Conservation (phyloP, 2,888 invertebrate species). For the Dicycla oo region DNA sequence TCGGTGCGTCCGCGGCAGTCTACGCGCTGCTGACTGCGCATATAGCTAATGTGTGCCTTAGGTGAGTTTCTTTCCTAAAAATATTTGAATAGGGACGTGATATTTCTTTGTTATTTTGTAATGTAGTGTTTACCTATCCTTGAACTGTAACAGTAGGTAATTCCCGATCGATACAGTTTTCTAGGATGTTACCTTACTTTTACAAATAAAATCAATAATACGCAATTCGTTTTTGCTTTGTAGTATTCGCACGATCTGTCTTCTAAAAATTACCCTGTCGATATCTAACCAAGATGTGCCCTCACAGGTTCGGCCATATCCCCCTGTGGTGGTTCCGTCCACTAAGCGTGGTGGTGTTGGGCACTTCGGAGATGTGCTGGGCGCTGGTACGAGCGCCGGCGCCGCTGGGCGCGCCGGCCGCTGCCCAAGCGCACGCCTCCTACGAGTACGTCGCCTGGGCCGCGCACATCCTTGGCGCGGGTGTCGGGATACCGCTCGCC, state of each 20-base stretch:
- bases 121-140: background rate
- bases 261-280: background rate
- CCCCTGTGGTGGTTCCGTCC: conserved; percentile 90
- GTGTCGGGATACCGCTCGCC: conserved; percentile 92
- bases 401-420: conserved; percentile 44
- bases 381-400: conserved; percentile 73
- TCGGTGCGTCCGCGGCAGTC: conserved; percentile 97
- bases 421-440: conserved; percentile 59
- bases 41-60: conserved; percentile 94
- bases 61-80: conserved; percentile 66
- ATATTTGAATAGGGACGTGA: background rate
- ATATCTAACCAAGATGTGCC: background rate
- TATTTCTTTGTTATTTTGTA: background rate
- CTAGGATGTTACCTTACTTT: background rate
- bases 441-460: conserved; percentile 91
- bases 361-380: conserved; percentile 91
- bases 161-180: background rate
- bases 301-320: conserved; percentile 82
- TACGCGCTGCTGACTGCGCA: conserved; percentile 97
- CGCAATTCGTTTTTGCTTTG: background rate
- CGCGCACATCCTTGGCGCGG: conserved; percentile 93
- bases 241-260: background rate
- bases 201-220: background rate
- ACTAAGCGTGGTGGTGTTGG: conserved; percentile 91
- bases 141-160: background rate